Evolutionary conservation across 2,888 invertebrate genomes (phyloP), one percentile per base, ranked within the genome.

Genomic region (Salpingus planirostris): DNA sequence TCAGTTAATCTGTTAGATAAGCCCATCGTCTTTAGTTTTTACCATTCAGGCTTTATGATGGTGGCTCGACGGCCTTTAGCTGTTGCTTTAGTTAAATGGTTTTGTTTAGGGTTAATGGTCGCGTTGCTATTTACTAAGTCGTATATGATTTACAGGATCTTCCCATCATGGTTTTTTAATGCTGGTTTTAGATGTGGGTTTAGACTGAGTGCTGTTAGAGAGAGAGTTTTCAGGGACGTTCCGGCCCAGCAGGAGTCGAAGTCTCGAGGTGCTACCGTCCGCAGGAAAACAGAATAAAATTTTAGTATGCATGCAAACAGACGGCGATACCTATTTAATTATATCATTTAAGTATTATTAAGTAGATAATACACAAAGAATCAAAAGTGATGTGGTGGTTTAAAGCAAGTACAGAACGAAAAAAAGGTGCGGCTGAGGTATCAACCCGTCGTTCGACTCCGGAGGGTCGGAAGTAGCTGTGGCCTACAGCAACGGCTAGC

Each of bases 401-500:
- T 31, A 31, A 38, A 18, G 18, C 18, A 6, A 18, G 5, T 18
- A 37, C 33, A 35, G 23, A 33, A 41, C 23, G 14, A 33, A 32
- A 18, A 26, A 10, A 28, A 27, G 14, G 42, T 41, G 46, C 47
- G 50, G 50, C 49, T 49, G 42, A 46, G 54, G 61, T 60, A 62
- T 63, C 63, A 62, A 58, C 59, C 51, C 38, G 42, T 43, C 43
- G 45, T 60, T 61, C 63, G 64, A 62, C 64, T 65, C 63, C 58
- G 57, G 57, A 60, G 56, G 63, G 57, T 60, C 61, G 60, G 59
- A 63, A 57, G 55, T 56, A 54, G 61, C 56, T 66, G 68, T 68
- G 74, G 73, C 71, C 73, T 68, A 76, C 76, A 75, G 73, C 73
- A 76, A 75, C 76, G 75, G 75, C 74, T 72, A 73, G 72, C 74